phyloP scores from a whole-genome alignment of 2,113 vertebrate genomes.

The Gymnorhina tibicen region DNA sequence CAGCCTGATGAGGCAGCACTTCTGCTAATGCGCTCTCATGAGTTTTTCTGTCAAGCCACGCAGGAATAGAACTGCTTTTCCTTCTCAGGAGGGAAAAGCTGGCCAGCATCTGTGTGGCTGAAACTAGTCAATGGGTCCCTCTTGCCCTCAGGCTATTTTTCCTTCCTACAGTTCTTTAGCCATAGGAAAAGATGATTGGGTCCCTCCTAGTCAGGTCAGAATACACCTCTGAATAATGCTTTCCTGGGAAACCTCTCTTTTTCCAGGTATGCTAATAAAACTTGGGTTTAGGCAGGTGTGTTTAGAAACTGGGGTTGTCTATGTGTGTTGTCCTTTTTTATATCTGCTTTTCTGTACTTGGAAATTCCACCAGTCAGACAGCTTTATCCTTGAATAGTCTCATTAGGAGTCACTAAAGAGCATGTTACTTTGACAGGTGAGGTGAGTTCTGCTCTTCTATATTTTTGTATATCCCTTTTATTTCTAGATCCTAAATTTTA shows the following conservation, averaged over 20 bases:
- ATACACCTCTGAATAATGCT: not conserved
- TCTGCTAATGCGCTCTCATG: not conserved
- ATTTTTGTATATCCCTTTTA: not conserved
- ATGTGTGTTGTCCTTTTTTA: not conserved
- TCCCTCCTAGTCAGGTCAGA: not conserved
- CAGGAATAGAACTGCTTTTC: not conserved
- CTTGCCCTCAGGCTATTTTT: not conserved
- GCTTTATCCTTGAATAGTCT: not conserved
- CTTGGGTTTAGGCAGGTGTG: rapidly evolving
- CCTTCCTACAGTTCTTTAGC: not conserved
- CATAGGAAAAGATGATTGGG: rapidly evolving
- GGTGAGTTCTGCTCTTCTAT: not conserved
- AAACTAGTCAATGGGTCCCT: not conserved
- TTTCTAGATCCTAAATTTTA: not conserved
- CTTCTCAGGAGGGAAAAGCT: not conserved
- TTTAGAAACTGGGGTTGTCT: not conserved
- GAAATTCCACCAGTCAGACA: not conserved
- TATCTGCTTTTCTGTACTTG: not conserved
- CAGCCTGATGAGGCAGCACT: not conserved
- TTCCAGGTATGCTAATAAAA: not conserved
- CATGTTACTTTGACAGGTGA: not conserved
- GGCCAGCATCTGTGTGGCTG: not conserved
- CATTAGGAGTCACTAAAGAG: not conserved
- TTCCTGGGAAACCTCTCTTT: not conserved
- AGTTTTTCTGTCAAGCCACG: not conserved